Base-by-base conservation (phyloP, 2,113 vertebrate species). In the Burhinus bistriatus region DNA sequence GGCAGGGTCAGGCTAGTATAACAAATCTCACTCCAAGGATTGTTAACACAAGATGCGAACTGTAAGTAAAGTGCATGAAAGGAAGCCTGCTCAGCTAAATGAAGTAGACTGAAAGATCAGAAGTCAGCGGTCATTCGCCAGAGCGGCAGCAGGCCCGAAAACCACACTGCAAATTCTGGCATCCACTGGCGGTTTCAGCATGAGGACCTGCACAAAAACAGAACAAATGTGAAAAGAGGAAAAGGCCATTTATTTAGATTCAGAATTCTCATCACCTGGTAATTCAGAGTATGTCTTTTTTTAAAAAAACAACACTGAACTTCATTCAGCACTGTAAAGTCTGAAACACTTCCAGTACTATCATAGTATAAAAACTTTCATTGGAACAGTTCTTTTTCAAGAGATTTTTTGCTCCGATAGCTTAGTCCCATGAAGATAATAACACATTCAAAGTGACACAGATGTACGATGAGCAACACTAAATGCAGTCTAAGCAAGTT, bases 121-220 rank as follows among this genome's bases (percentile, higher is more conserved):
- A 78, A 97, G 98, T 90, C 97, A 97, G 94, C 90, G 89, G 25
- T 99, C 98, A 99, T 96, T 99, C 99, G 94, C 99, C 99, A 92
- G 99, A 99, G 98, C 99, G 99, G 98, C 99, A 99, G 98, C 99
- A 99, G 93, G 98, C 99, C 97, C 99, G 98, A 98, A 99, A 99
- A 97, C 99, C 99, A 98, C 99, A 99, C 99, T 99, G 99, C 98
- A 99, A 99, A 75, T 99, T 99, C 99, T 99, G 99, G 98, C 99
- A 99, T 98, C 99, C 99, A 90, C 99, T 99, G 98, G 99, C 99
- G 17, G 99, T 99, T 94, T 99, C 99, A 51, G 99, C 99, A 69
- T 99, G 99, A 93, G 99, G 99, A 99, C 99, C 99, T 99, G 99
- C 76, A 89, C 97, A 96, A 93, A 98, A 98, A 98, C 96, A 98